These are phyloP conservation scores for Myiothlypis coronata DNA, from an alignment of 2,797 vertebrate genomes.

Conservation along the genomic window DNA sequence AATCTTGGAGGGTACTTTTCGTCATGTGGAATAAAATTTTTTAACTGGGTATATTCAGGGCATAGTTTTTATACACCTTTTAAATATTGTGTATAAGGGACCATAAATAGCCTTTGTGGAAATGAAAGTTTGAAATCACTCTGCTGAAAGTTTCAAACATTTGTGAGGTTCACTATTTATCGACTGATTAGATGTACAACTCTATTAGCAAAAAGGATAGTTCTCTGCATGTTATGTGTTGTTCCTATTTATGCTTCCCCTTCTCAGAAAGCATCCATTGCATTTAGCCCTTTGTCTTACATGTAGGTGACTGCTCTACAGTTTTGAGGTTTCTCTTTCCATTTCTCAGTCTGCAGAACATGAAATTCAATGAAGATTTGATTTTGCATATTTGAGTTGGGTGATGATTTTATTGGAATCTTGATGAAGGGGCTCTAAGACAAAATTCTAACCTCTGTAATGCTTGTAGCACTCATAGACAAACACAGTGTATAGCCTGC, in stretches of 20 bases:
- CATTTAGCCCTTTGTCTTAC: neutral
- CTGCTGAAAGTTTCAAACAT: neutral
- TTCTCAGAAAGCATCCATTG: neutral
- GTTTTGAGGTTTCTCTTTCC: neutral
- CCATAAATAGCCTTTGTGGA: neutral
- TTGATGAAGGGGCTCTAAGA: neutral
- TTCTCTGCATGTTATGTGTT: neutral
- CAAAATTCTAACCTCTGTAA: neutral
- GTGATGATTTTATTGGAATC: neutral
- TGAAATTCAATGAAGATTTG: neutral
- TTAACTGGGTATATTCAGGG: neutral
- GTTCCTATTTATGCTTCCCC: neutral
- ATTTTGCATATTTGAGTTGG: neutral
- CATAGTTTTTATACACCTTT: neutral
- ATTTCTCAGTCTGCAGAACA: neutral
- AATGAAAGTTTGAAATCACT: neutral
- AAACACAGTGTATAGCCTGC: neutral
- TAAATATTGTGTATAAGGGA: neutral
- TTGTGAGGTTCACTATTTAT: neutral
- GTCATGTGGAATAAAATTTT: neutral
- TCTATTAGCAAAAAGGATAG: neutral
- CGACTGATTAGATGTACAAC: neutral
- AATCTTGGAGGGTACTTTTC: neutral
- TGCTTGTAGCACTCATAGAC: neutral
- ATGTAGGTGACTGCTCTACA: neutral